Evolutionary conservation across 2,888 invertebrate species (phyloP).

Genomic region (Oasisia sp.): DNA sequence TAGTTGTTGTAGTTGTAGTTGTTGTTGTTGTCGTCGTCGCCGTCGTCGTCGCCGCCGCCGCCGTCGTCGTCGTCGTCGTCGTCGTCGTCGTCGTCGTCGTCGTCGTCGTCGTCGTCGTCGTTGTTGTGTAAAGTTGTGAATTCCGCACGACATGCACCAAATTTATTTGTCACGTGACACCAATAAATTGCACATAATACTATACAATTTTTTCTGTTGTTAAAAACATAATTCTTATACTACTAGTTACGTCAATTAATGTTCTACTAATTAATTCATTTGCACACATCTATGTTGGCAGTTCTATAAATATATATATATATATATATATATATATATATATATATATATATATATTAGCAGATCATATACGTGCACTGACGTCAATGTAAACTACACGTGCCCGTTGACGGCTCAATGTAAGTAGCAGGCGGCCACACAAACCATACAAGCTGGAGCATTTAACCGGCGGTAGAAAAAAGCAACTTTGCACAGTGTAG

Average conservation of each 20-base stretch:
- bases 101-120: too few relatives aligned
- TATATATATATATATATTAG: too few relatives aligned
- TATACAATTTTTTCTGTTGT: background rate
- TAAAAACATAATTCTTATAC: background rate
- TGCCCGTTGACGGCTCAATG: background rate
- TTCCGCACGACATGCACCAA: background rate
- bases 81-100: too few relatives aligned
- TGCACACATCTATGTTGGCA: background rate
- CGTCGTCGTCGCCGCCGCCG: too few relatives aligned
- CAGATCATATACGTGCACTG: background rate
- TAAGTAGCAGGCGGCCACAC: background rate
- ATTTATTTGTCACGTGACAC: background rate
- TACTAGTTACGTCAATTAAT: background rate
- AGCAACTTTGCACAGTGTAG: background rate
- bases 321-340: too few relatives aligned
- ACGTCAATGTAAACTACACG: background rate
- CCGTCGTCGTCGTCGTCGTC: too few relatives aligned
- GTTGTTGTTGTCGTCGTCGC: too few relatives aligned
- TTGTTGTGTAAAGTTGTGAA: background rate
- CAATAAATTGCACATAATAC: background rate
- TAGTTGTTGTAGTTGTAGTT: background rate
- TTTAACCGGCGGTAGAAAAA: background rate
- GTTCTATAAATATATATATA: too few relatives aligned
- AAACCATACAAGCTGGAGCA: background rate
- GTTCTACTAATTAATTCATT: background rate